Evolutionary conservation across 1,140 invertebrate genomes (phyloP).

Genomic region (Caenorhabditis inopinata): DNA sequence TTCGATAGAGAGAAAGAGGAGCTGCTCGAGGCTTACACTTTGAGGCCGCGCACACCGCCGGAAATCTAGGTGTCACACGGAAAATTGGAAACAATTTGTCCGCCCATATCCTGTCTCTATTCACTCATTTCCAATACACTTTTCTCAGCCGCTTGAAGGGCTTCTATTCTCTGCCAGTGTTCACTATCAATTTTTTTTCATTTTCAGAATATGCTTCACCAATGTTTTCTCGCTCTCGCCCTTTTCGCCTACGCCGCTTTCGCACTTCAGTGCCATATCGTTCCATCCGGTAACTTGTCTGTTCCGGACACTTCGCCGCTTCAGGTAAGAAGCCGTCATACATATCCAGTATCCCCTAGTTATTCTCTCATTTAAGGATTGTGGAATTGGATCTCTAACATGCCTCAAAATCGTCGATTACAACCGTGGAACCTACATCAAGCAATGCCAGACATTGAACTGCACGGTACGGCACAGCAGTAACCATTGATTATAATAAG

Average conservation of each 20-base stretch:
- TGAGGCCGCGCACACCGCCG: not conserved
- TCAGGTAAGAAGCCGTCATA: not conserved
- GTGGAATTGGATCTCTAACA: not conserved
- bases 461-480: not conserved
- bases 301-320: not conserved
- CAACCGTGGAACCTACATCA: constrained; percentile 9
- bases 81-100: constrained; percentile 28
- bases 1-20: not conserved
- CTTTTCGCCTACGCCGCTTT: not conserved
- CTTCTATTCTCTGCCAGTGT: not conserved
- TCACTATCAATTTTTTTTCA: too few relatives aligned
- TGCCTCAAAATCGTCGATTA: not conserved
- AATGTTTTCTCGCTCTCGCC: not conserved
- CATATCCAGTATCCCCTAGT: too few relatives aligned
- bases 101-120: not conserved
- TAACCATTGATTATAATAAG: not conserved
- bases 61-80: constrained; percentile 28
- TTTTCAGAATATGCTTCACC: constrained; percentile 11
- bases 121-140: not conserved
- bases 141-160: not conserved
- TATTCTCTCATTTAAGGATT: not conserved
- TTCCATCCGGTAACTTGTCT: not conserved
- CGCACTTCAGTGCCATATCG: not conserved
- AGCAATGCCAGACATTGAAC: constrained; percentile 16
- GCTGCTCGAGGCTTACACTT: not conserved